A percentile compares a stretch with the other conserved stretches of the same genome.
These are phyloP conservation scores for Acronicta alni DNA, from an alignment of 2,888 invertebrate species.

Conservation along the genomic window DNA sequence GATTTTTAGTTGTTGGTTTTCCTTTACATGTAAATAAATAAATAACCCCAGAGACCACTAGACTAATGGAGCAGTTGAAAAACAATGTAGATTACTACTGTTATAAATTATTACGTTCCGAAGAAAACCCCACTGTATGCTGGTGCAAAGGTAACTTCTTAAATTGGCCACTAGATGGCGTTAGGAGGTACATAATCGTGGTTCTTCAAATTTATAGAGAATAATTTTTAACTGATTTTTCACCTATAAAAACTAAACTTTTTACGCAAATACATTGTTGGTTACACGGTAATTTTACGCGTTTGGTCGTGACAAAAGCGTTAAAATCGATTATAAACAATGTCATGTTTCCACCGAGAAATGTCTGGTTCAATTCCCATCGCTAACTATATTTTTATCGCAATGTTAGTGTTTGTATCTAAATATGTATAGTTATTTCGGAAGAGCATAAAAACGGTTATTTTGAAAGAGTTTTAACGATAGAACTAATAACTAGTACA, in stretches of 20 bases:
- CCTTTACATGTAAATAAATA: too few relatives aligned
- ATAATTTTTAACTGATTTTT: background rate
- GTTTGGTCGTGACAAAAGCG: constrained; percentile 21
- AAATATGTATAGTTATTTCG: too few relatives aligned
- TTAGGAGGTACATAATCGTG: constrained; percentile 1
- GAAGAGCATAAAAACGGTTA: too few relatives aligned
- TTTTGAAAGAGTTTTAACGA: too few relatives aligned
- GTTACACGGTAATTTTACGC: constrained; percentile 26
- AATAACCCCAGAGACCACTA: too few relatives aligned
- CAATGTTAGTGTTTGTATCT: constrained; percentile 11
- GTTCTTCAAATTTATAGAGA: too few relatives aligned
- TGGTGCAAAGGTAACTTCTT: background rate
- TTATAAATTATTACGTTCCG: too few relatives aligned
- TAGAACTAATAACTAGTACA: too few relatives aligned
- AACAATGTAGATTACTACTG: too few relatives aligned
- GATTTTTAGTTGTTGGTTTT: too few relatives aligned
- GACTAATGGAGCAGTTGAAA: too few relatives aligned
- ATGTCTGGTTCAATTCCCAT: constrained; percentile 19
- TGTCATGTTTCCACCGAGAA: constrained; percentile 29
- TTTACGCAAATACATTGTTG: constrained; percentile 14
- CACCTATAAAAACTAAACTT: constrained; percentile 1
- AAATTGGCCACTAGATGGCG: constrained; percentile 7
- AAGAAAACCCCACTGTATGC: too few relatives aligned
- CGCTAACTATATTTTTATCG: constrained; percentile 10
- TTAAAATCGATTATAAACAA: constrained; percentile 39